Evolutionary conservation across 2,888 invertebrate genomes (phyloP).

Genomic region (Pimpla rufipes): DNA sequence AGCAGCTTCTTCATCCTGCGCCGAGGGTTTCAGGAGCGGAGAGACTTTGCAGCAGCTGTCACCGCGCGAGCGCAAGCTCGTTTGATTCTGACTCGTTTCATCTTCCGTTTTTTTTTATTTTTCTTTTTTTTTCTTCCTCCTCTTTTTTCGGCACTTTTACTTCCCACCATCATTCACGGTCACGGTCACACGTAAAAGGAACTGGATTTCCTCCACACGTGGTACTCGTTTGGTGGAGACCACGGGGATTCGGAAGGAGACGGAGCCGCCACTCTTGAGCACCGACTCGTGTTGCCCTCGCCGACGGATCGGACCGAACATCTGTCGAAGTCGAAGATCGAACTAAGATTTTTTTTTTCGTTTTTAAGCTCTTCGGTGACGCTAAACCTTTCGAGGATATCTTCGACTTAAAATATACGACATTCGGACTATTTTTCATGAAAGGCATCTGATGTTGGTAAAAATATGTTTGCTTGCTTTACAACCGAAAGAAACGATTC

Average conservation of each 20-base stretch:
- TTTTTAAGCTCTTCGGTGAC: no score
- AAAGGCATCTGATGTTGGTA: no score
- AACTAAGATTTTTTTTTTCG: background rate
- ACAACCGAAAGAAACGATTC: no score
- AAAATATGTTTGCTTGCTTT: no score
- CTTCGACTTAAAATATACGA: no score
- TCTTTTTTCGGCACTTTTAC: constrained; percentile 1
- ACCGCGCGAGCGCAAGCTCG: constrained; percentile 52
- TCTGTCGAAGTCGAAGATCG: constrained; percentile 69
- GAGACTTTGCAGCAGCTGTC: constrained; percentile 56
- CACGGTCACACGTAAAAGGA: constrained; percentile 80
- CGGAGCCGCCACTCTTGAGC: constrained; percentile 52
- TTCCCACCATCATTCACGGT: constrained; percentile 64
- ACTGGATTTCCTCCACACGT: constrained; percentile 84
- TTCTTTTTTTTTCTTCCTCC: constrained; percentile 32
- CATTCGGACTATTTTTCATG: no score
- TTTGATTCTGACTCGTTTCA: constrained; percentile 68
- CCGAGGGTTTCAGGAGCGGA: background rate
- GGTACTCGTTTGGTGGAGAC: constrained; percentile 79
- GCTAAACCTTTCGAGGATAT: no score
- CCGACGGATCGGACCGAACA: constrained; percentile 68
- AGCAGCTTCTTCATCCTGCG: constrained; percentile 14
- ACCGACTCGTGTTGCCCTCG: constrained; percentile 28
- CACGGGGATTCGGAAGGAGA: constrained; percentile 58
- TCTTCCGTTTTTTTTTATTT: constrained; percentile 73